Evolutionary conservation across 2,797 vertebrate species (phyloP).

Genomic region (Ptychadena robeensis): DNA sequence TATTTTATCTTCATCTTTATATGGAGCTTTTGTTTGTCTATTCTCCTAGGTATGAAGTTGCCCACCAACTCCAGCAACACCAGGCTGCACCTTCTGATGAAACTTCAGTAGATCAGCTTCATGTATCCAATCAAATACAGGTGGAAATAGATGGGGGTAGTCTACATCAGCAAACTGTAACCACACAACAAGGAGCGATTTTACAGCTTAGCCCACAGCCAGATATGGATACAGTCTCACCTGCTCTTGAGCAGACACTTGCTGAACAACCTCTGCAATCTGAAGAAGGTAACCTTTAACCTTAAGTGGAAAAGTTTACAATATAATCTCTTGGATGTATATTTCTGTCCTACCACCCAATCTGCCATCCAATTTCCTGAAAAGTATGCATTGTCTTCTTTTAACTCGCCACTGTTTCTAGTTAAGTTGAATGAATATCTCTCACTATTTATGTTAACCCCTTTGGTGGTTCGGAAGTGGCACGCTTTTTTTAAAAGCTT

Average conservation of each 20-base stretch:
- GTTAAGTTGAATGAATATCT: too few species aligned
- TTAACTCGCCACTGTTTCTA: too few species aligned
- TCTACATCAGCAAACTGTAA: conserved; percentile 77
- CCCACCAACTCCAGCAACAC: conserved; percentile 89
- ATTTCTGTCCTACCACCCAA: too few species aligned
- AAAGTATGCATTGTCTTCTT: too few species aligned
- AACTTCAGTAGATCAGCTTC: conserved; percentile 77
- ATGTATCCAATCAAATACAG: conserved; percentile 84
- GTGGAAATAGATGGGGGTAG: conserved; percentile 83
- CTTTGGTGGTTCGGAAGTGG: too few species aligned
- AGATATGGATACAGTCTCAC: conserved; percentile 83
- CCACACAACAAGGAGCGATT: conserved; percentile 83
- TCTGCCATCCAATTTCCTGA: too few species aligned
- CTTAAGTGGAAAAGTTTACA: too few species aligned
- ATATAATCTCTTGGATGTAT: too few species aligned
- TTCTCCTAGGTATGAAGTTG: conserved; percentile 87
- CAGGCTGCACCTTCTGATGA: conserved; percentile 82
- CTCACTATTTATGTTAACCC: too few species aligned
- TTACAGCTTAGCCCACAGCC: conserved; percentile 85
- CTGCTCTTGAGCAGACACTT: conserved; percentile 80
- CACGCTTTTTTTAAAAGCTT: too few species aligned
- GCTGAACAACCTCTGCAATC: conserved; percentile 83
- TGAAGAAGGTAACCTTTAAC: conserved; percentile 80
- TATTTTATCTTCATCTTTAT: too few species aligned
- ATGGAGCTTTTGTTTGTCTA: too few species aligned